Percentiles rank a stretch among this genome's conserved stretches.
These are phyloP conservation scores for Psittacula echo DNA, from an alignment of 2,797 vertebrate genomes.

Conservation along the genomic window DNA sequence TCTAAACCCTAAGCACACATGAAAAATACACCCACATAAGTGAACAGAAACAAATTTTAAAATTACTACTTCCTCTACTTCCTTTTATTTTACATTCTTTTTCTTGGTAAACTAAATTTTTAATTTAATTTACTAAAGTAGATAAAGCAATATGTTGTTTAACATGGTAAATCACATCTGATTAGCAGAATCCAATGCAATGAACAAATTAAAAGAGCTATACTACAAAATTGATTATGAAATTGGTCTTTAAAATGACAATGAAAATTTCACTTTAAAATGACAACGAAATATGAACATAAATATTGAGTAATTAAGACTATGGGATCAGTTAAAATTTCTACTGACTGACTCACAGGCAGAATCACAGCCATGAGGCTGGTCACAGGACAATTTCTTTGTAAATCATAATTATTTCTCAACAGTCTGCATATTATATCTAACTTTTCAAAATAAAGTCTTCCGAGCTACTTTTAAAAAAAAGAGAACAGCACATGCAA, in stretches of 20 bases:
- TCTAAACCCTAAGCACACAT: background rate
- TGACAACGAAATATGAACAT: background rate
- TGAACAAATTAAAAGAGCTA: background rate
- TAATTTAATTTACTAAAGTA: background rate
- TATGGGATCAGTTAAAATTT: background rate
- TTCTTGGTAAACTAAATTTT: background rate
- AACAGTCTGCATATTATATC: background rate
- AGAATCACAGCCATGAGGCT: fast-evolving
- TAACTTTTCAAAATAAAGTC: background rate
- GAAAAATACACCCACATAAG: background rate
- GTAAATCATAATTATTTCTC: background rate
- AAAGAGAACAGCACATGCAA: background rate
- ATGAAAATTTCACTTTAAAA: background rate
- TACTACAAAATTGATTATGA: background rate
- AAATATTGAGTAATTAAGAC: background rate
- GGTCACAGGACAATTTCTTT: background rate
- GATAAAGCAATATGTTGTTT: background rate
- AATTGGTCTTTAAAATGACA: background rate
- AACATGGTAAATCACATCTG: background rate
- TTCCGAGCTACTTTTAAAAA: background rate
- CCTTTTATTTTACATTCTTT: background rate
- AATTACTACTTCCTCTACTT: background rate
- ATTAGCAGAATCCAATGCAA: background rate
- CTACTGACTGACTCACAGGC: background rate
- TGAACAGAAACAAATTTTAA: background rate